Evolutionary conservation across 1,140 invertebrate species (phyloP), one percentile per base, ranked within the genome.

Genomic region (Papilio helenus): DNA sequence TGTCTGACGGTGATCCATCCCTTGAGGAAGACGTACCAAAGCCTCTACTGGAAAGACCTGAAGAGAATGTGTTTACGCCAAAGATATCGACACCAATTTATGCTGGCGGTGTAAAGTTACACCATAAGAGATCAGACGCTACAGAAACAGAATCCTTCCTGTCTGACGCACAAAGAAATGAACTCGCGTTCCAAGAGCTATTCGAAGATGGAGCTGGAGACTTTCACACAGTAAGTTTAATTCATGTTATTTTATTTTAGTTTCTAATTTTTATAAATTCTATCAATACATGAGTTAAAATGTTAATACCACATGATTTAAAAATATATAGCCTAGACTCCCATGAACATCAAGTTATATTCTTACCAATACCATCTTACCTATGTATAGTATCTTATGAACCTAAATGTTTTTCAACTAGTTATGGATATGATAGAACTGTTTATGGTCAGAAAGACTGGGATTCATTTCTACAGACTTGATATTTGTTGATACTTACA

Each of bases 1-100:
- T 95, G 94, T 95, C 94, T 83, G 94, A 95, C 89, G 94, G 93
- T 34, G 92, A 94, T 80, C 94, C 94, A 85, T 95, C 94, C 74
- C 89, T 95, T 58, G 94, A 95, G 87, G 94, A 95, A 87, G 93
- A 92, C 83, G 86, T 93, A 73, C 94, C 94, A 12, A 90, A 90
- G 81, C 91, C 93, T 73, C 83, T 92, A 73, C 81, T 93, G n/a
- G 89, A 90, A 65, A 88, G 81, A 77, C 77, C 84, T 16, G 92
- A 92, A 81, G 93, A 93, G 78, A 91, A 94, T 94, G 93, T 93
- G 51, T 95, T 91, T 84, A 92, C 89, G 46, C 90, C 91, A 29
- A 94, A 92, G 86, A 89, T 93, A 90, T 82, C 89, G 5, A 93
- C 92, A 58, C 91, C 91, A 39, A 90, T 94, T 79, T 95, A 87